Evolutionary conservation across 2,888 invertebrate species (phyloP), one percentile per base, ranked within the genome.

Genomic region (Lasioglossum oenotherae): DNA sequence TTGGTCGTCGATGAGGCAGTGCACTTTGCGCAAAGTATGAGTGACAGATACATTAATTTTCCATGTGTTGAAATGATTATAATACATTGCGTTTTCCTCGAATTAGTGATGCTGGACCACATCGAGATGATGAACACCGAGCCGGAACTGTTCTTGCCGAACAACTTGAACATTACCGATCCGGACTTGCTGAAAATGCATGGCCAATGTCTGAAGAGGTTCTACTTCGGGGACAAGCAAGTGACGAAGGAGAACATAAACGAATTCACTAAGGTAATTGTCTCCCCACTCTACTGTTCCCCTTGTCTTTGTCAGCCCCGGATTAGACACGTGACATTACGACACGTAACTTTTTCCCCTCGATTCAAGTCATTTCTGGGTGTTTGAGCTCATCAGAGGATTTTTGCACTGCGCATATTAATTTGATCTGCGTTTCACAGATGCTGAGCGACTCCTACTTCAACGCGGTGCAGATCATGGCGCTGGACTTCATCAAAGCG

Each of bases 161-260:
- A 85, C 23, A 92, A 94, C 79, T 83, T 95, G 79, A 95, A 95
- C 71, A 81, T 93, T 10, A 94, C 94, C 23, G 93, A 94, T 82
- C 31, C 88, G 46, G 84, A 60, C 1, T 81, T 87, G 41, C 84
- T 73, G 67, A 91, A 89, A 67, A 88, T 92, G 74, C 53, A 92
- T 19, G 92, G 91, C 4, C 89, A 93, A 53, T 85, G 88, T 16
- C 77, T 94, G 2, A 92, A 90, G 72, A 91, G 92, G 35, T 94
- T 93, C 80, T 95, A 94, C 80, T 92, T 94, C 23, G 85, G 91
- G 2, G 93, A 93, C 49, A 94, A 94, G 85, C 81, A 89, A 67
- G 86, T 94, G 19, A 91, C 93, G 12, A 85, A 81, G 38, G 92
- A 93, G 31, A 80, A 91, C 4, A 67, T 82, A n/a, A 80, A 87